A percentile compares a stretch with the other conserved stretches of the same genome.
phyloP scores from a whole-genome alignment of 2,888 invertebrate genomes.

The Cryptocephalus moraei region DNA sequence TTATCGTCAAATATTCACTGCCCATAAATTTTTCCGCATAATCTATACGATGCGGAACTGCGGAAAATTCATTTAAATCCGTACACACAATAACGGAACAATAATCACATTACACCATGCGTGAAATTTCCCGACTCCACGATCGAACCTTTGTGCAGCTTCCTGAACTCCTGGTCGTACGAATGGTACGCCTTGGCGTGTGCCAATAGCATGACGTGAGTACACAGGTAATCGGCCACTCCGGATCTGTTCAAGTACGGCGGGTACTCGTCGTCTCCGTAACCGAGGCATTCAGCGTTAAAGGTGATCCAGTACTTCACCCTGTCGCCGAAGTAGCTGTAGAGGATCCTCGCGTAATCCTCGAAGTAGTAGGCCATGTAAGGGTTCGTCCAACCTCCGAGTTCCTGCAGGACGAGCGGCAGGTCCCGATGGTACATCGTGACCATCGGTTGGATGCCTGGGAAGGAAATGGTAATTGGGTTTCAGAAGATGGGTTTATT shows the following conservation, averaged over 20 bases:
- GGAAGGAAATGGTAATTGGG: too few species aligned
- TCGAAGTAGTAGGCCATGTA: conserved; percentile 48
- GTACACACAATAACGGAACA: too few species aligned
- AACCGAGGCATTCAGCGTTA: conserved; percentile 51
- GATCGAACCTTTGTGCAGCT: conserved; percentile 42
- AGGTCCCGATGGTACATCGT: conserved; percentile 48
- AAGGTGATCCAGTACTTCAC: conserved; percentile 59
- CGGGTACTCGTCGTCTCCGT: conserved; percentile 43
- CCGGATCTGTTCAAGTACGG: conserved; percentile 47
- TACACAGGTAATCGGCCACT: conserved; percentile 52
- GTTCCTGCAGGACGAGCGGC: conserved; percentile 32
- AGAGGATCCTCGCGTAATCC: conserved; percentile 47
- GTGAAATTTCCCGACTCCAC: background rate
- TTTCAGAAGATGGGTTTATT: too few species aligned
- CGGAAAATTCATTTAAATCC: too few species aligned
- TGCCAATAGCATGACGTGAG: conserved; percentile 54
- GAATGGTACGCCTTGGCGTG: conserved; percentile 57
- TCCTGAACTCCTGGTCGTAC: conserved; percentile 49
- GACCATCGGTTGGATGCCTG: conserved; percentile 46
- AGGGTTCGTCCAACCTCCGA: conserved; percentile 57
- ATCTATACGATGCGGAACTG: too few species aligned
- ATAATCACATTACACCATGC: background rate
- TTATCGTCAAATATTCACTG: too few species aligned
- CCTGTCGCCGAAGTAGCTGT: conserved; percentile 44
- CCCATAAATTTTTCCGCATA: too few species aligned